Evolutionary conservation across 2,888 invertebrate species (phyloP).

Genomic region (Euproctis similis): DNA sequence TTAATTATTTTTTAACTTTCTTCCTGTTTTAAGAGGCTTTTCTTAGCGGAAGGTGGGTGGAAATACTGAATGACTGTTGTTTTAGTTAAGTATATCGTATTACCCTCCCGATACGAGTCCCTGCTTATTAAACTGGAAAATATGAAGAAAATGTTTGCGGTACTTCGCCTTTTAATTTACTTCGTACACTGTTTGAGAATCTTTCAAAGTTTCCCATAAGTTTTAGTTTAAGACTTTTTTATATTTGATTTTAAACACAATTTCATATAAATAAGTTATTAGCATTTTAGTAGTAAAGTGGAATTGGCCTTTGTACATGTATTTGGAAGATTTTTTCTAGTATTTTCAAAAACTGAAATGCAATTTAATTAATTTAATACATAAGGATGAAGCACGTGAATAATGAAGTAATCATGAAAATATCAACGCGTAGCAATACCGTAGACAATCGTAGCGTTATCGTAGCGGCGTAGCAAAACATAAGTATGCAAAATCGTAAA

Average conservation of each 20-base stretch:
- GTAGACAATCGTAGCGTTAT: conserved; percentile 15
- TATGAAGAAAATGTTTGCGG: conserved; percentile 10
- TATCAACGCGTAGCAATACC: conserved; percentile 13
- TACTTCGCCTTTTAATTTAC: background rate
- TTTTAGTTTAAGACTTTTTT: background rate
- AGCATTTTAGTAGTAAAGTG: too few species aligned
- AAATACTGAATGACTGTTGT: conserved; percentile 50
- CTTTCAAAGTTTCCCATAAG: background rate
- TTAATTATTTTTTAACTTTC: conserved; percentile 77
- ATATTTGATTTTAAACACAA: background rate
- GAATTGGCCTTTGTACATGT: too few species aligned
- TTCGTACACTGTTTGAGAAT: background rate
- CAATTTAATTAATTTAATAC: too few species aligned
- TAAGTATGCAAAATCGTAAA: conserved; percentile 46
- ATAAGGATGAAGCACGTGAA: too few species aligned
- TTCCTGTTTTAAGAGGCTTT: conserved; percentile 65
- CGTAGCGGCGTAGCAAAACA: conserved; percentile 41
- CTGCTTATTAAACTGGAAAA: conserved; percentile 20
- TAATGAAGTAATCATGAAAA: too few species aligned
- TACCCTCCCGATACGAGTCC: conserved; percentile 16
- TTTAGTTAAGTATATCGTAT: conserved; percentile 29
- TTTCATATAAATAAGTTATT: too few species aligned
- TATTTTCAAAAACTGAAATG: too few species aligned
- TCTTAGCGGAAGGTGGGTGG: conserved; percentile 47
- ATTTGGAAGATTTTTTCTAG: too few species aligned